Evolutionary conservation across 2,797 vertebrate species (phyloP), one percentile per base, ranked within the genome.

Genomic region (Poeciliopsis infans): DNA sequence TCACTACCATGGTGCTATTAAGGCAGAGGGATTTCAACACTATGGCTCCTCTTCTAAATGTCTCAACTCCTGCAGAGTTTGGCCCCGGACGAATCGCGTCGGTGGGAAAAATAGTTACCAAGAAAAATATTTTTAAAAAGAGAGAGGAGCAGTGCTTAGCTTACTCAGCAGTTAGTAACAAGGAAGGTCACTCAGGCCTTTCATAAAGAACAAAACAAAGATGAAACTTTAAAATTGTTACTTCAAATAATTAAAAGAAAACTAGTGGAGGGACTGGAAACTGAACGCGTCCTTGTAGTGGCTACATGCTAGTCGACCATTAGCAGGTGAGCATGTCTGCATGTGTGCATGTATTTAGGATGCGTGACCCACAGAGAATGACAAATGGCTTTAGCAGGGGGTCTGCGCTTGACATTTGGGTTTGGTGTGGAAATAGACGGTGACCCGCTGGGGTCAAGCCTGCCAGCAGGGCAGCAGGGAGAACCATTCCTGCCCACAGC

Each of bases 391-490:
- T 59, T 88, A 90, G 91, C 39, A 89, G 94, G 88, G 59, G 91
- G 93, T 90, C 57, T 12, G 15, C 55, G 88, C 84, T 87, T 93
- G 92, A 95, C 95, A 92, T 94, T 92, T 93, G 87, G 91, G 92
- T 88, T 92, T 93, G 93, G 90, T 91, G 91, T 80, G 87, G 93
- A 95, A 96, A 96, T 95, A 94, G 92, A 94, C 77, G 75, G 49
- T 94, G 95, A 95, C 95, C 95, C 84, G 82, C 64, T 18, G 82
- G 83, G 94, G 90, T 95, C 94, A 95, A 83, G 74, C 78, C 87
- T 91, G 89, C 90, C 90, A 93, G 91, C 77, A 86, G 89, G 89
- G 86, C 85, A 84, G 88, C 83, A 83, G 79, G 85, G 92, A 86
- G 91, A 83, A 80, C 88, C 92, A 90, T 94, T 92, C 93, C 91